Conservation (phyloP, 2,888 invertebrate genomes). For the Herminia tarsipennalis region DNA sequence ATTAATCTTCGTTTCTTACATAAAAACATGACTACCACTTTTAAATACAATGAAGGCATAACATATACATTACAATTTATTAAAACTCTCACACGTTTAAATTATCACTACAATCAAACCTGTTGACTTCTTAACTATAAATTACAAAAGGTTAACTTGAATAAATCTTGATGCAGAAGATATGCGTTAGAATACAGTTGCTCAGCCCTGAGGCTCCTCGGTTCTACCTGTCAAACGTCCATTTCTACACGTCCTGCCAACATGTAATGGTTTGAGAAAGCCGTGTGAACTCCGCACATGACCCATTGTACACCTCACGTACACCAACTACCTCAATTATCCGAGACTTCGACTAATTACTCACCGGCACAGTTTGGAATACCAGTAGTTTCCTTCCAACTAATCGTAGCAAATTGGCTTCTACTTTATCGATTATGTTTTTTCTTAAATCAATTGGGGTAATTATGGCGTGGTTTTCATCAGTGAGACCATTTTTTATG, state of each 20-base stretch:
- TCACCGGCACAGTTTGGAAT: slow-evolving; percentile 52
- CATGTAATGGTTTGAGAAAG: slow-evolving; percentile 75
- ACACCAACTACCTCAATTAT: slow-evolving; percentile 63
- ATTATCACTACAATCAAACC: background rate
- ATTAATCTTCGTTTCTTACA: background rate
- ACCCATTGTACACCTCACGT: slow-evolving; percentile 67
- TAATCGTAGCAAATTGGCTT: slow-evolving; percentile 15
- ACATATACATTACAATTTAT: too few species aligned
- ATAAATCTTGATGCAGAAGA: background rate
- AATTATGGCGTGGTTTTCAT: slow-evolving; percentile 19
- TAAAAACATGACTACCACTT: background rate
- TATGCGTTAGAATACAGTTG: slow-evolving; percentile 15
- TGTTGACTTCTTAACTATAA: background rate
- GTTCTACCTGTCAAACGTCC: slow-evolving; percentile 39
- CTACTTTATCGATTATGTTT: slow-evolving; percentile 17
- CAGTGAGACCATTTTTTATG: too few species aligned
- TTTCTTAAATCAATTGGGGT: slow-evolving; percentile 15
- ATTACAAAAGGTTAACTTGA: background rate
- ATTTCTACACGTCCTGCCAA: slow-evolving; percentile 63
- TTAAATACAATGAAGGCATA: too few species aligned
- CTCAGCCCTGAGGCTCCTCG: slow-evolving; percentile 45
- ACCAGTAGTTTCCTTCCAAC: slow-evolving; percentile 26
- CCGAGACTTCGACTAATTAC: slow-evolving; percentile 62
- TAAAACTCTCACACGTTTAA: background rate
- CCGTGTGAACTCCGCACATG: slow-evolving; percentile 69